phyloP scores from a whole-genome alignment of 2,888 invertebrate species.

The Ariolimax columbianus region DNA sequence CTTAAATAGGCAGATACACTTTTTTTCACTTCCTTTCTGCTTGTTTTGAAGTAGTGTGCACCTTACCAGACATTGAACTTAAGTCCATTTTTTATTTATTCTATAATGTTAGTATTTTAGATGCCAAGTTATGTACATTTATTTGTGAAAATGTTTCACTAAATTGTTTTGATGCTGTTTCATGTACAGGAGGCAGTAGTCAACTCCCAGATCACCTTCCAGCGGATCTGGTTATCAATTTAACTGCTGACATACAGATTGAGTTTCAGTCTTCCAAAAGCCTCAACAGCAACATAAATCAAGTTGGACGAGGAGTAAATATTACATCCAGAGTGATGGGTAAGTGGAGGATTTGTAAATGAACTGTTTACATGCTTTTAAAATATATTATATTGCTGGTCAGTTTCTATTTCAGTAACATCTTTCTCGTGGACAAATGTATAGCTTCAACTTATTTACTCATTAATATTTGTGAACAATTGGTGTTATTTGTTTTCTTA shows the following conservation, averaged over 20 bases:
- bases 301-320: constrained; percentile 36
- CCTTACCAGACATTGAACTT: no score
- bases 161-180: not conserved
- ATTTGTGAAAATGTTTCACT: not conserved
- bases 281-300: not conserved
- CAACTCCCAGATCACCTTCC: constrained; percentile 18
- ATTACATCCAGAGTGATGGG: not conserved
- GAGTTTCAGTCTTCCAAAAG: constrained; percentile 26
- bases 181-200: not conserved
- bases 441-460: no score
- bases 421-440: no score
- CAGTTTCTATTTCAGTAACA: no score
- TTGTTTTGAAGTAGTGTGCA: no score
- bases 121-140: not conserved
- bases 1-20: no score
- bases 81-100: not conserved
- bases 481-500: no score
- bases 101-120: not conserved
- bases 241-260: not conserved
- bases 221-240: not conserved
- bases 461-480: no score
- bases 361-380: not conserved
- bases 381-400: not conserved
- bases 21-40: no score
- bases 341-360: not conserved